Percentiles rank a stretch among this genome's conserved stretches.
These are phyloP conservation scores for Phrynocephalus guinanensis DNA, from an alignment of 2,797 vertebrate species.

Conservation along the genomic window DNA sequence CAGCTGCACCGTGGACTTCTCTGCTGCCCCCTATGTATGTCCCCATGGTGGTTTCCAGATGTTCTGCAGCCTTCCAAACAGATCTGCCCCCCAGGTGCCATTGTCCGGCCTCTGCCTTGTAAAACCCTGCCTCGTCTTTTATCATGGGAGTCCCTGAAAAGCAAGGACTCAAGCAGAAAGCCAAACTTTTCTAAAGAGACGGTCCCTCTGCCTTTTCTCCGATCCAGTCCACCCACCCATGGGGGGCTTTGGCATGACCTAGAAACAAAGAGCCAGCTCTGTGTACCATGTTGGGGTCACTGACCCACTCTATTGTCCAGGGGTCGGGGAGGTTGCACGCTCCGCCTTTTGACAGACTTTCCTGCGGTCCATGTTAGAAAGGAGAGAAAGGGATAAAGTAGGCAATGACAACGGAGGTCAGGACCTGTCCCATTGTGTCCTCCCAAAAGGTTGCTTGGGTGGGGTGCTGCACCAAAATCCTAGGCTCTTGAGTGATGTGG, in stretches of 20 bases:
- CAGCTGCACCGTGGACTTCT: background rate
- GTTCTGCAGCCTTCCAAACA: constrained; percentile 71
- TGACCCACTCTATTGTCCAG: constrained; percentile 84
- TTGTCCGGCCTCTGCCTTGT: background rate
- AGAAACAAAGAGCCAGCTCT: constrained; percentile 69
- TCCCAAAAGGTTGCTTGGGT: constrained; percentile 71
- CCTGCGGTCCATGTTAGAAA: constrained; percentile 78
- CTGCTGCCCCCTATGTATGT: too few species aligned
- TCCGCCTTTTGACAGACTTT: constrained; percentile 85
- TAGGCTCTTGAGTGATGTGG: constrained; percentile 67
- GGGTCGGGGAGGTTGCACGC: constrained; percentile 83
- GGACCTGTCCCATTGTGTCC: constrained; percentile 81
- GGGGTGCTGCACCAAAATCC: constrained; percentile 86
- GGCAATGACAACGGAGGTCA: constrained; percentile 77
- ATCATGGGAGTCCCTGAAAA: background rate
- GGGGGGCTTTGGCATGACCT: constrained; percentile 15
- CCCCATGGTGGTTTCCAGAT: constrained; percentile 36
- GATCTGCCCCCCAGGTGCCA: background rate
- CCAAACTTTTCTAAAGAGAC: constrained; percentile 64
- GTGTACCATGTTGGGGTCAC: constrained; percentile 82
- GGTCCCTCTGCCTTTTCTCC: constrained; percentile 79
- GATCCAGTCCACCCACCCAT: constrained; percentile 78
- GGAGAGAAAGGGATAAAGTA: constrained; percentile 78
- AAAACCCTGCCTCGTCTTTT: background rate
- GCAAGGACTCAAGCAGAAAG: background rate